A percentile compares a stretch with the other conserved stretches of the same genome.
These are phyloP conservation scores for Thermophis baileyi DNA, from an alignment of 2,113 vertebrate genomes.

Conservation along the genomic window DNA sequence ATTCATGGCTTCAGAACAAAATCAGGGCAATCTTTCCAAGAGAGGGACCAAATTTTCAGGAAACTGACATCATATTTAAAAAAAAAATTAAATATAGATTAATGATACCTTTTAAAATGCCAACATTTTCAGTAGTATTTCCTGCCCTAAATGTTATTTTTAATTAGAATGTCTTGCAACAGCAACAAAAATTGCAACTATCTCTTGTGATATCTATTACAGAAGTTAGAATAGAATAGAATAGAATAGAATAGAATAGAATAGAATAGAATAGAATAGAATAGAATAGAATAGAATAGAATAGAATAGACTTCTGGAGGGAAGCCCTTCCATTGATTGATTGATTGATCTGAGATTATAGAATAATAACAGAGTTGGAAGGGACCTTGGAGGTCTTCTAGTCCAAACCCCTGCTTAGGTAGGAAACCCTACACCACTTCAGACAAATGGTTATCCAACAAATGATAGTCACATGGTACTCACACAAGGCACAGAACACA, in stretches of 20 bases:
- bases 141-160: not conserved
- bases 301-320: too few relatives aligned
- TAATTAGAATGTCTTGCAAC: not conserved
- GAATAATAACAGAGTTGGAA: too few relatives aligned
- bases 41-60: not conserved
- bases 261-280: too few relatives aligned
- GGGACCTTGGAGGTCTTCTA: too few relatives aligned
- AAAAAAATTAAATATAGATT: not conserved
- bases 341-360: too few relatives aligned
- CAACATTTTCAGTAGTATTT: not conserved
- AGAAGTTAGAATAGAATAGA: too few relatives aligned
- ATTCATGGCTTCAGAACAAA: not conserved
- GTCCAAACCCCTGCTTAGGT: too few relatives aligned
- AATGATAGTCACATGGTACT: not conserved
- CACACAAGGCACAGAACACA: not conserved
- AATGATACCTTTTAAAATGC: not conserved
- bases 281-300: too few relatives aligned
- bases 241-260: too few relatives aligned
- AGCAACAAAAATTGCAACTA: not conserved
- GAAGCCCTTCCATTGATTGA: too few relatives aligned
- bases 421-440: too few relatives aligned
- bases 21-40: not conserved
- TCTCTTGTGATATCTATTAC: not conserved
- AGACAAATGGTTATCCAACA: too few relatives aligned
- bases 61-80: not conserved